These are phyloP conservation scores for Haemorhous mexicanus DNA, from an alignment of 2,113 vertebrate species.

Conservation along the genomic window DNA sequence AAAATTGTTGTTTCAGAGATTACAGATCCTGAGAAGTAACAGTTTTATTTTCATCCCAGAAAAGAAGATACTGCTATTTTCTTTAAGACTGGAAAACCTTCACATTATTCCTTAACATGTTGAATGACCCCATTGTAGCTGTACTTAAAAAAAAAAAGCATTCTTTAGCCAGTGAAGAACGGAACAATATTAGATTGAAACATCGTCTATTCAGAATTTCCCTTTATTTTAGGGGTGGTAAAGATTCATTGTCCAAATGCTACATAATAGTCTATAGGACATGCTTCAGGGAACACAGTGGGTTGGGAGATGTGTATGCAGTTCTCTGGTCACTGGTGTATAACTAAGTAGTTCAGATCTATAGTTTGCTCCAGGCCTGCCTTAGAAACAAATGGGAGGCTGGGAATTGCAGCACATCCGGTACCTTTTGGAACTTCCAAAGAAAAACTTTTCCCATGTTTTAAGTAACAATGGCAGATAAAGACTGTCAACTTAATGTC, in stretches of 20 bases:
- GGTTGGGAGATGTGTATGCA: constrained; percentile 40
- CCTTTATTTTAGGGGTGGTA: constrained; percentile 68
- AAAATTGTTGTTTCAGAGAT: constrained; percentile 26
- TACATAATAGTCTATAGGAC: constrained; percentile 64
- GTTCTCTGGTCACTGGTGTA: constrained; percentile 72
- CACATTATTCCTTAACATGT: constrained; percentile 50
- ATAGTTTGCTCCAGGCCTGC: constrained; percentile 58
- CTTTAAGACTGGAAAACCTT: constrained; percentile 26
- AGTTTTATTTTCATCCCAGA: background rate
- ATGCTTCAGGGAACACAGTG: constrained; percentile 71
- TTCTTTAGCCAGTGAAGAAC: constrained; percentile 68
- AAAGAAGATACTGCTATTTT: background rate
- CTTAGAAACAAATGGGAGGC: constrained; percentile 54
- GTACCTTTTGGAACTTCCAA: constrained; percentile 71
- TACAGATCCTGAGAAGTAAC: background rate
- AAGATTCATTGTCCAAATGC: constrained; percentile 67
- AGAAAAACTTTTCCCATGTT: constrained; percentile 71
- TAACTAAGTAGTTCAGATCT: constrained; percentile 74
- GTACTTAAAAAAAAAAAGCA: background rate
- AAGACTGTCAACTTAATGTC: constrained; percentile 76
- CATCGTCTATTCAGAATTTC: constrained; percentile 57
- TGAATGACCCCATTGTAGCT: constrained; percentile 63
- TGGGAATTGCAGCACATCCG: constrained; percentile 72
- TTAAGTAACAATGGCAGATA: constrained; percentile 75
- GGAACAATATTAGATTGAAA: constrained; percentile 75